Percentiles rank a stretch among this genome's conserved stretches.
Evolutionary conservation across 2,113 vertebrate genomes (phyloP).

Genomic region (Orientallactaga bullata): DNA sequence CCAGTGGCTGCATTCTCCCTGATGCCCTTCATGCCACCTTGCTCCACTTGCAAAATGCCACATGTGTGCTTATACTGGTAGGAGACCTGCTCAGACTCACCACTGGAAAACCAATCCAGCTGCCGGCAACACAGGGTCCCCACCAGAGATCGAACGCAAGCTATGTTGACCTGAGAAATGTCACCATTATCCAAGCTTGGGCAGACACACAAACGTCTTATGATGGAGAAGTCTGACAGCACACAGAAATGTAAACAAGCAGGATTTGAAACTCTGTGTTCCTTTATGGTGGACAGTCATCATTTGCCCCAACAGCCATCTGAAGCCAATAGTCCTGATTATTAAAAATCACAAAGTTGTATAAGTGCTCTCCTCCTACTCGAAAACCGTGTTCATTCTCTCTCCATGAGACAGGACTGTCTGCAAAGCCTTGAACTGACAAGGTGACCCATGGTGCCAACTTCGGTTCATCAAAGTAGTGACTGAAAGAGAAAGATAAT

Average conservation of each 20-base stretch:
- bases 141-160: neutral
- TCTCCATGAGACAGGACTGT: slow-evolving; percentile 94
- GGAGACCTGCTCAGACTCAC: neutral
- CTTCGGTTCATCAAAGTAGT: slow-evolving; percentile 89
- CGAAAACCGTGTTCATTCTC: slow-evolving; percentile 91
- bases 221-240: neutral
- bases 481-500: slow-evolving; percentile 85
- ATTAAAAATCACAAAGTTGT: slow-evolving; percentile 93
- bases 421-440: slow-evolving; percentile 94
- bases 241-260: neutral
- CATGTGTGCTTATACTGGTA: neutral
- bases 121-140: neutral
- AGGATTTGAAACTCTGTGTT: neutral
- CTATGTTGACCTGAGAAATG: neutral
- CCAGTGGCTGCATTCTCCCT: too few species aligned
- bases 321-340: slow-evolving; percentile 94
- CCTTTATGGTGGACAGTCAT: slow-evolving; percentile 91
- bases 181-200: neutral
- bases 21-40: neutral
- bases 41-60: fast-evolving
- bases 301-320: slow-evolving; percentile 91
- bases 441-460: slow-evolving; percentile 90
- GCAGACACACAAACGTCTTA: neutral
- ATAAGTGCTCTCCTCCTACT: slow-evolving; percentile 94
- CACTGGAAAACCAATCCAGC: neutral